These are phyloP conservation scores for Papilio machaon DNA, from an alignment of 1,140 invertebrate species.

Conservation along the genomic window DNA sequence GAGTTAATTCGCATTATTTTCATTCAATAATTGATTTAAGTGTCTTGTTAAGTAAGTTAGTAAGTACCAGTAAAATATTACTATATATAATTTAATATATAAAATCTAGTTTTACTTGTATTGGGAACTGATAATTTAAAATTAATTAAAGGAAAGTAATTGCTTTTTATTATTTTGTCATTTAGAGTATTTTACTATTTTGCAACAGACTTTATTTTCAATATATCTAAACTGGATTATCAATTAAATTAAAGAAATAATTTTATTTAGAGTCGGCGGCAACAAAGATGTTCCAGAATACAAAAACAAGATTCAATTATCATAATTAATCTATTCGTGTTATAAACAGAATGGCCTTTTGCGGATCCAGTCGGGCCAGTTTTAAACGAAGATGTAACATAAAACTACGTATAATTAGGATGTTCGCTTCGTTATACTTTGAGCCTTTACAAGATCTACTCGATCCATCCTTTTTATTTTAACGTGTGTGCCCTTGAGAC, in stretches of 20 bases:
- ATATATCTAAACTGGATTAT: neutral
- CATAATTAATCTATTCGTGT: conserved; percentile 24
- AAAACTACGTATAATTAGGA: conserved; percentile 31
- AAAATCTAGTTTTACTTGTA: neutral
- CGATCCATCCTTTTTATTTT: neutral
- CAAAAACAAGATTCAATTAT: conserved; percentile 24
- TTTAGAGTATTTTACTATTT: neutral
- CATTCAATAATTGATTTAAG: neutral
- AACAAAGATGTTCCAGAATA: conserved; percentile 12
- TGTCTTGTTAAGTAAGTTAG: neutral
- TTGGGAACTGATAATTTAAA: neutral
- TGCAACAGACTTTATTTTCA: neutral
- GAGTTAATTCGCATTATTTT: neutral
- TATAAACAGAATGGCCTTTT: conserved; percentile 25
- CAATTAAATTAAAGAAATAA: neutral
- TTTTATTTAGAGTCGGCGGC: conserved; percentile 4
- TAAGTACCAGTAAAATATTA: no score
- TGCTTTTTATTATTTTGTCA: neutral
- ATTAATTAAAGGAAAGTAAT: neutral
- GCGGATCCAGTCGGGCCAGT: conserved; percentile 48
- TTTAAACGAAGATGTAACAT: conserved; percentile 48
- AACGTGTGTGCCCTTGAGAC: neutral
- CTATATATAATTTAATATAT: no score
- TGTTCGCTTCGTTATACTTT: conserved; percentile 17
- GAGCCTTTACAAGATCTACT: neutral